Base-by-base conservation (phyloP, 2,888 invertebrate genomes). In the Hydraecia micacea region DNA sequence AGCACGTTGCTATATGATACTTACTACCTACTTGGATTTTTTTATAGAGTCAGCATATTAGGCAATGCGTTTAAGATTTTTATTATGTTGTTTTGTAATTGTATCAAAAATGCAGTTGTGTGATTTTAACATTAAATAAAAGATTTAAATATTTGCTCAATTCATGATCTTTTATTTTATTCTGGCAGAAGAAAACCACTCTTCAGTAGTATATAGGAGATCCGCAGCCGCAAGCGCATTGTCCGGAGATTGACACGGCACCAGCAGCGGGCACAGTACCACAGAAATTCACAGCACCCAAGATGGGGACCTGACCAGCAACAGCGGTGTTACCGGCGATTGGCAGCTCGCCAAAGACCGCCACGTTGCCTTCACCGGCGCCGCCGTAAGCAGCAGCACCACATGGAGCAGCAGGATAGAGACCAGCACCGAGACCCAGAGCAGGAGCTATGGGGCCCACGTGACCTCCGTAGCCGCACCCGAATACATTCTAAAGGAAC, bases 331-430 rank as follows among this genome's bases (percentile, higher is more conserved):
- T 78, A 76, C 85, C 85, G 32, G 69, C 32, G 39, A 86, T 82
- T 66, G 85, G 82, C 72, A 86, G 76, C 77, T 92, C 87, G 36
- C 93, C 93, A 71, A 71, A 74, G 0, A 93, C 91, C 7, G 86
- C 85, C 66, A 93, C 80, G 32, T 89, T 86, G 0, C 93, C 93
- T 76, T 92, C 91, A 5, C 93, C 93, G 28, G 28, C 15, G 15
- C 84, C 84, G 0, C 75, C 78, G 66, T 78, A 83, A 42, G 71
- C 74, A 18, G 73, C 60, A 9, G 58, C 63, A 32, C 73, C 79
- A 13, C 81, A 67, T 39, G 39, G n/a, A 68, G 55, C 52, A 49
- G 65, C 68, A 62, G 62, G 62, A 1, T 21, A 67, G 2, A 32
- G 32, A 32, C 32, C 32, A 68, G 2, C 32, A 21, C 39, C 52